These are phyloP conservation scores for Sericinus montela DNA, from an alignment of 2,888 invertebrate species.

Conservation along the genomic window DNA sequence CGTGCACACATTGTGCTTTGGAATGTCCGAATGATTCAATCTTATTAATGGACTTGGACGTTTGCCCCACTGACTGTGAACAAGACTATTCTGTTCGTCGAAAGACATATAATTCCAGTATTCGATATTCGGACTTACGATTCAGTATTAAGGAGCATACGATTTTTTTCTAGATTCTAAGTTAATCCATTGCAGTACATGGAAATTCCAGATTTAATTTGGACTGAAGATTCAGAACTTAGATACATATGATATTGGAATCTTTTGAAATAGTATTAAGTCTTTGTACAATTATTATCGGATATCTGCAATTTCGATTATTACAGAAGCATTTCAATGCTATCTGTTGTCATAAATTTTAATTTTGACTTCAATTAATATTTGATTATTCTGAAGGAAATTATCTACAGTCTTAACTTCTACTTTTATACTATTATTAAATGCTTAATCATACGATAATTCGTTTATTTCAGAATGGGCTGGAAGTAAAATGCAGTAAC, in stretches of 20 bases:
- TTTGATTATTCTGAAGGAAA: no score
- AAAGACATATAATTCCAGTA: constrained; percentile 45
- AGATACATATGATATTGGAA: no score
- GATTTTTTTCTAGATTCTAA: constrained; percentile 35
- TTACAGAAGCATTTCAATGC: constrained; percentile 56
- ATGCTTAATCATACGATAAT: constrained; percentile 20
- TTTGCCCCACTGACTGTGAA: constrained; percentile 75
- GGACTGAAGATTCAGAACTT: no score
- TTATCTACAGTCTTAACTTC: no score
- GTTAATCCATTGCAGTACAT: constrained; percentile 27
- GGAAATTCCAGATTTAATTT: constrained; percentile 66
- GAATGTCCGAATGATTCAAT: constrained; percentile 78
- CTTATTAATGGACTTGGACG: constrained; percentile 79
- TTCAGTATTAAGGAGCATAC: constrained; percentile 40
- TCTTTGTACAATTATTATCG: constrained; percentile 37
- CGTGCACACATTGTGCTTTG: constrained; percentile 70
- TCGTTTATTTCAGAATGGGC: constrained; percentile 66
- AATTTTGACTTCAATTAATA: constrained; percentile 43
- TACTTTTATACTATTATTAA: neutral
- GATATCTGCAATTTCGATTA: constrained; percentile 62
- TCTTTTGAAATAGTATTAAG: no score
- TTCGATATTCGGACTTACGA: constrained; percentile 43
- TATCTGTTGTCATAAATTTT: constrained; percentile 60
- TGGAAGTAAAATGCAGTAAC: constrained; percentile 45
- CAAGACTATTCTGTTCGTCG: constrained; percentile 63